Evolutionary conservation across 2,888 invertebrate genomes (phyloP).

Genomic region (Cosmia trapezina): DNA sequence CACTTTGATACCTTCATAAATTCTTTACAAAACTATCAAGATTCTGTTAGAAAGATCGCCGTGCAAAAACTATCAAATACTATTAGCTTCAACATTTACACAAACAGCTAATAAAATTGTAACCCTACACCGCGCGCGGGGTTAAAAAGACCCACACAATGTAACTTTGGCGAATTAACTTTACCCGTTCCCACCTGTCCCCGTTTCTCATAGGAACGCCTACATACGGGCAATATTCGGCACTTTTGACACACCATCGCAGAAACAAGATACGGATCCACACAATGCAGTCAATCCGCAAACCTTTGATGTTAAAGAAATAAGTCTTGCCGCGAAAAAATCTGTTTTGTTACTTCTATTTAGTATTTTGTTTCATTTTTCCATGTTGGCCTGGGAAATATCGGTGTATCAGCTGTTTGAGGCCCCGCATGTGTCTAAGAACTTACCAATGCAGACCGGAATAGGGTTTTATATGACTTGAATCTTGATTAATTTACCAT

Average conservation of each 20-base stretch:
- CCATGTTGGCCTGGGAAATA: constrained; percentile 55
- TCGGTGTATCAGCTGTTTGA: constrained; percentile 42
- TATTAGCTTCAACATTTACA: constrained; percentile 56
- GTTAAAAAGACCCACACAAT: constrained; percentile 64
- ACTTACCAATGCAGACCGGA: neutral
- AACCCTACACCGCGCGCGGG: constrained; percentile 60
- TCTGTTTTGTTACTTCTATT: constrained; percentile 41
- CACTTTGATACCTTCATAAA: constrained; percentile 16
- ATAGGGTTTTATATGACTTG: neutral
- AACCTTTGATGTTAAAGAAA: constrained; percentile 57
- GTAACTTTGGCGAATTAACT: constrained; percentile 76
- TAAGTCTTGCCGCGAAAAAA: constrained; percentile 47
- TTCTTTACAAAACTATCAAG: constrained; percentile 45
- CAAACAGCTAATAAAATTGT: constrained; percentile 62
- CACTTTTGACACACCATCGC: constrained; percentile 80
- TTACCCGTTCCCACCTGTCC: constrained; percentile 86
- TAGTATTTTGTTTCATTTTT: constrained; percentile 59
- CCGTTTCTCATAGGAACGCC: constrained; percentile 71
- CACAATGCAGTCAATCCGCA: constrained; percentile 77
- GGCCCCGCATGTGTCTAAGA: neutral
- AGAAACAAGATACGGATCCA: constrained; percentile 79
- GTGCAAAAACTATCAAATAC: constrained; percentile 45
- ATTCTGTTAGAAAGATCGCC: constrained; percentile 46
- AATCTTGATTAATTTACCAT: neutral
- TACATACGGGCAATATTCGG: constrained; percentile 68